Percentiles rank a stretch among this genome's conserved stretches.
phyloP scores from a whole-genome alignment of 64 coral and sea anemone genomes.

The Anthopleura sola region DNA sequence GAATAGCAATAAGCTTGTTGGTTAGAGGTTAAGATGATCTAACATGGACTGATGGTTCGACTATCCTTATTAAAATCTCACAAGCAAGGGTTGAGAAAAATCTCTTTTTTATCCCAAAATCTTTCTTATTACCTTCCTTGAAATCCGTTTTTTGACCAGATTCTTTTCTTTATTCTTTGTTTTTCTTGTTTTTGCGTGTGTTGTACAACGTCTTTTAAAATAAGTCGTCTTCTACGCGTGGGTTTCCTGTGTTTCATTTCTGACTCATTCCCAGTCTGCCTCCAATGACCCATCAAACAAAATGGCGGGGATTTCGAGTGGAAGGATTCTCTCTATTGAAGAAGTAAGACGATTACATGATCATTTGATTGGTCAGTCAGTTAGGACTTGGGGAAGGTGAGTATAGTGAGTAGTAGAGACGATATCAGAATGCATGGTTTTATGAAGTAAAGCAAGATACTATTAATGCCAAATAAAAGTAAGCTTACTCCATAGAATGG shows the following conservation, averaged over 20 bases:
- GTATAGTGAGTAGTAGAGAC: conserved; percentile 24
- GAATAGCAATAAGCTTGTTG: no score
- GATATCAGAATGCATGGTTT: neutral
- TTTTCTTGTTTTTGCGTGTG: neutral
- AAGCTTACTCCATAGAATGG: no score
- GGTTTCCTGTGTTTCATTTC: neutral
- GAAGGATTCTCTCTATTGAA: conserved; percentile 56
- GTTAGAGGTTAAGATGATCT: no score
- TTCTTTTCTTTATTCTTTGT: neutral
- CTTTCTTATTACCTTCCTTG: neutral
- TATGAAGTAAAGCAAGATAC: neutral
- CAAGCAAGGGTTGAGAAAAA: neutral
- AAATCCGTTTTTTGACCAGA: neutral
- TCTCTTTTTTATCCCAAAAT: neutral
- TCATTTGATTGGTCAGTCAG: conserved; percentile 59
- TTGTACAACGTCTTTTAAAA: no score
- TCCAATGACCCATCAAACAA: neutral
- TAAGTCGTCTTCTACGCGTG: neutral
- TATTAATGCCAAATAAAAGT: no score
- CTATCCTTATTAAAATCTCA: neutral
- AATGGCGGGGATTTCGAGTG: conserved; percentile 95
- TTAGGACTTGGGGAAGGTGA: conserved; percentile 76
- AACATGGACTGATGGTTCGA: no score
- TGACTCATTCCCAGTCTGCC: neutral
- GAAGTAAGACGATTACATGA: conserved; percentile 47